Percentiles rank a stretch among this genome's conserved stretches.
phyloP scores from a whole-genome alignment of 2,113 vertebrate species.

The Ceyx cyanopectus region DNA sequence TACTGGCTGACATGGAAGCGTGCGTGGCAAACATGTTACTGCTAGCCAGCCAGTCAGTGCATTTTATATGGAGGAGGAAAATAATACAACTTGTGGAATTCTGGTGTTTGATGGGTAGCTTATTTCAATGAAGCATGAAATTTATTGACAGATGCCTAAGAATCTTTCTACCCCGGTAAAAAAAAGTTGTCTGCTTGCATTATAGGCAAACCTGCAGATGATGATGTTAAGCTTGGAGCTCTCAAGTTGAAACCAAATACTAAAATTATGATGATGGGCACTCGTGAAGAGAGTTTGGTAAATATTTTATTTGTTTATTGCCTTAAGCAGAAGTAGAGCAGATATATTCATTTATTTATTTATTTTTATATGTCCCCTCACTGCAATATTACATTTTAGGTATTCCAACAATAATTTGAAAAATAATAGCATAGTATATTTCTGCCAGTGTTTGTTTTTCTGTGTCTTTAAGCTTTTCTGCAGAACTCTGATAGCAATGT shows the following conservation, averaged over 20 bases:
- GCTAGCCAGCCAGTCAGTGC: not conserved
- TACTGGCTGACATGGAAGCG: not conserved
- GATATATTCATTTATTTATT: fast-evolving
- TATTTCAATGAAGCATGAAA: not conserved
- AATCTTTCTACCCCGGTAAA: slow-evolving; percentile 31
- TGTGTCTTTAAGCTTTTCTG: not conserved
- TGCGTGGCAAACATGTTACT: not conserved
- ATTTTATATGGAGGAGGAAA: not conserved
- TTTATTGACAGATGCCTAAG: not conserved
- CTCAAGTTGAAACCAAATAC: slow-evolving; percentile 98
- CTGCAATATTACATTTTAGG: not conserved
- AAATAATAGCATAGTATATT: not conserved
- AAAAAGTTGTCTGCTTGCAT: slow-evolving; percentile 67
- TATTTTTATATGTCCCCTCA: not conserved
- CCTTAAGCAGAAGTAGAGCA: not conserved
- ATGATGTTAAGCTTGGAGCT: slow-evolving; percentile 94
- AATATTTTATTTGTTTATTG: slow-evolving; percentile 65
- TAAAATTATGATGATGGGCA: slow-evolving; percentile 99
- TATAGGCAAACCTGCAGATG: slow-evolving; percentile 95
- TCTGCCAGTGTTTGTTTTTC: not conserved
- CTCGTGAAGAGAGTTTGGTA: slow-evolving; percentile 98
- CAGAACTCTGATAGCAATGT: not conserved
- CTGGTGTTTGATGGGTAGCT: not conserved
- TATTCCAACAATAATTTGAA: not conserved
- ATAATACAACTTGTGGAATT: not conserved